Base-by-base conservation (phyloP, 2,113 vertebrate species). In the Labeo rohita region DNA sequence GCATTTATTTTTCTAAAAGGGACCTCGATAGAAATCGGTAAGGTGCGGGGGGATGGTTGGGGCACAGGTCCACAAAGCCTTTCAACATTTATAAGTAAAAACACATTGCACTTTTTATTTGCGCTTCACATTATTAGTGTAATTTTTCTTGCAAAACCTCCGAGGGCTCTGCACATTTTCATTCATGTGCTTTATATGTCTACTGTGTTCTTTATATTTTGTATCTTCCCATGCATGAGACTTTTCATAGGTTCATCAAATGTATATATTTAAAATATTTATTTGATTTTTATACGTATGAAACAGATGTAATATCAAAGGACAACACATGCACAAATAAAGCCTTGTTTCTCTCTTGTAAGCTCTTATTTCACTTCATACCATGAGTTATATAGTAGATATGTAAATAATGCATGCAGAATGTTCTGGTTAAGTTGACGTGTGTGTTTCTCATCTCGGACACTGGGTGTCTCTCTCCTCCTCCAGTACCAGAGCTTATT, bases 391-490 rank as follows among this genome's bases (percentile, higher is more conserved):
- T 3, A 59, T n/a, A 21, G 34, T 63, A 12, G 0, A 74, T 28
- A 28, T 74, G 47, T 80, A 18, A 34, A 65, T 65, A n/a, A 80
- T 45, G 34, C 12, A 6, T 47, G 11, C n/a, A 66, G 59, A 65
- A 80, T 49, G 13, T 80, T 65, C 59, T 80, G 49, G 79, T 56
- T 73, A 39, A 23, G 43, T 49, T 10, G 0, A 18, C 45, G 11
- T 74, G 63, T 74, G 84, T 65, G 4, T 70, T 90, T 70, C 54
- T 80, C 11, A 34, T 68, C 18, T 5, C 76, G 7, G 50, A 89
- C 93, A 89, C 63, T 63, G 89, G 92, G 89, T 49, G 92, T 87
- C 85, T 80, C 79, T 85, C 36, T 85, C 50, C 54, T 75, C 88
- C 84, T 21, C 73, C 4, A 2, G 45, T 21, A 6, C 6, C 21